These are phyloP conservation scores for Phenganax marumi DNA, from an alignment of 92 coral and sea anemone species.

Conservation along the genomic window DNA sequence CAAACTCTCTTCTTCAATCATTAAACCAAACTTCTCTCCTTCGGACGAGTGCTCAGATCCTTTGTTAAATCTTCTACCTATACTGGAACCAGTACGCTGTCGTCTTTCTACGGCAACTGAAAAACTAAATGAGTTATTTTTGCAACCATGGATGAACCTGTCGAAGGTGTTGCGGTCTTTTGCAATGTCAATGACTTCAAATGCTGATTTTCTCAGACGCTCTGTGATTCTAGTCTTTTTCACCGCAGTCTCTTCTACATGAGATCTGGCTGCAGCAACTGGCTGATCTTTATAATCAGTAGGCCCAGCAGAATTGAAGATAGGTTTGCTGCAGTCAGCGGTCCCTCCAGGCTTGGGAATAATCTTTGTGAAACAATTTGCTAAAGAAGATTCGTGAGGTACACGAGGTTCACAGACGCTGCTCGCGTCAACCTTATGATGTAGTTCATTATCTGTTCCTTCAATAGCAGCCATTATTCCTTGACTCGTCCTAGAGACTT, in stretches of 20 bases:
- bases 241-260: neutral
- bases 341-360: conserved; percentile 6
- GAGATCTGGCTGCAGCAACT: conserved; percentile 26
- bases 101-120: conserved; percentile 83
- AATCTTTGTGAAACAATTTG: neutral
- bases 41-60: conserved; percentile 20
- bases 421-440: neutral
- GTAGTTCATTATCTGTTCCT: conserved; percentile 52
- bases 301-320: no score
- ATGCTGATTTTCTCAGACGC: neutral
- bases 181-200: conserved; percentile 71
- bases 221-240: neutral
- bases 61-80: conserved; percentile 80
- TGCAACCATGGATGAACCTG: conserved; percentile 77
- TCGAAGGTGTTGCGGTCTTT: conserved; percentile 68
- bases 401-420: neutral
- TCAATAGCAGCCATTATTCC: conserved; percentile 64
- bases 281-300: conserved; percentile 17
- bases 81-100: conserved; percentile 62
- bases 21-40: conserved; percentile 31
- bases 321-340: conserved; percentile 16
- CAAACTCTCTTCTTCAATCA: conserved; percentile 73
- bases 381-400: neutral
- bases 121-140: conserved; percentile 61
- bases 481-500: conserved; percentile 64